Evolutionary conservation across 1,140 invertebrate species (phyloP).

Genomic region (Chrysomallon squamiferum): DNA sequence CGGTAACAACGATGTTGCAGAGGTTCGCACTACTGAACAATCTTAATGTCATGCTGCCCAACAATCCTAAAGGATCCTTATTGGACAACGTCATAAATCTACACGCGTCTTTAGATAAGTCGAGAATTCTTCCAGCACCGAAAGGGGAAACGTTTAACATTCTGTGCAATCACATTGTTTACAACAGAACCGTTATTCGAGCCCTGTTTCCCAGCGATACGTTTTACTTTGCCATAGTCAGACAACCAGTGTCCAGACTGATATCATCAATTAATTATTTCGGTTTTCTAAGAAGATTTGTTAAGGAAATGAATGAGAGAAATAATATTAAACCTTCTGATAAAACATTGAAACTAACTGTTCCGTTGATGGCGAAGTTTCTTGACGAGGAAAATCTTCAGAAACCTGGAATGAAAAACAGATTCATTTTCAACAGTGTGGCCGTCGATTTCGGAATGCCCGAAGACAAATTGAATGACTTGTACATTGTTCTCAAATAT

Average conservation of each 20-base stretch:
- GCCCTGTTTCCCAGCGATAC: slow-evolving; percentile 17
- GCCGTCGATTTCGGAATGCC: slow-evolving; percentile 28
- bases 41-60: slow-evolving; percentile 41
- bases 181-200: slow-evolving; percentile 26
- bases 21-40: slow-evolving; percentile 34
- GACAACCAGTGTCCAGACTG: slow-evolving; percentile 42
- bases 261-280: slow-evolving; percentile 39
- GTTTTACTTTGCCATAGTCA: slow-evolving; percentile 39
- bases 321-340: no score
- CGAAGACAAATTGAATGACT: slow-evolving; percentile 7
- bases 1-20: slow-evolving; percentile 45
- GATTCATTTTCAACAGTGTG: slow-evolving; percentile 32
- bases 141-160: slow-evolving; percentile 26
- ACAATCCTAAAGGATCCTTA: slow-evolving; percentile 9
- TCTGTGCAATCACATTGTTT: slow-evolving; percentile 40
- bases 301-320: no score
- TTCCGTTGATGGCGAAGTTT: no score
- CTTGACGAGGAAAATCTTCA: no score
- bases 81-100: slow-evolving; percentile 30
- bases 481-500: slow-evolving; percentile 6
- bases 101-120: slow-evolving; percentile 8
- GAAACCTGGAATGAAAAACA: no score
- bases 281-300: slow-evolving; percentile 20
- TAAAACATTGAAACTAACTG: no score
- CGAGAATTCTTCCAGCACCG: slow-evolving; percentile 23